Conservation (phyloP, 1,140 invertebrate species). For the Calliphora vicina region DNA sequence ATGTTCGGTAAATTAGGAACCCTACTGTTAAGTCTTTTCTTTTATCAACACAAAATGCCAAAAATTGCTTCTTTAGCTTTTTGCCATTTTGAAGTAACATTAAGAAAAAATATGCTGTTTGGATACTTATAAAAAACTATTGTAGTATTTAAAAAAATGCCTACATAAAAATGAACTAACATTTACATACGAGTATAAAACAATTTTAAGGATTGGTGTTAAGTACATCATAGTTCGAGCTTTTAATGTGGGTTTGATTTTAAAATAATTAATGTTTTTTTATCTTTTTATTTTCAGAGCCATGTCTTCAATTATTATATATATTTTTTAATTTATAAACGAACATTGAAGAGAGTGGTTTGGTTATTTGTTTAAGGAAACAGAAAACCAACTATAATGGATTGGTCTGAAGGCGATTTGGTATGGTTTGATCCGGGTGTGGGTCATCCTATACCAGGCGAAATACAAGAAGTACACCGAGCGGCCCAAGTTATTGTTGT, state of each 20-base stretch:
- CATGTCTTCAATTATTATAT: constrained; percentile 19
- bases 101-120: too few relatives aligned
- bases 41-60: too few relatives aligned
- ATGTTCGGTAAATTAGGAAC: too few relatives aligned
- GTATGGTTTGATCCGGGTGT: constrained; percentile 93
- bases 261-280: not conserved
- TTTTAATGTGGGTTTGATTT: not conserved
- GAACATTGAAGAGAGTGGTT: not conserved
- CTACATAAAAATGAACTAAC: too few relatives aligned
- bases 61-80: too few relatives aligned
- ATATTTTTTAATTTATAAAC: not conserved
- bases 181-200: not conserved
- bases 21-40: too few relatives aligned
- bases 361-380: not conserved
- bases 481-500: constrained; percentile 88
- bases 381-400: constrained; percentile 51
- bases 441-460: constrained; percentile 86
- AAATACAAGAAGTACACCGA: constrained; percentile 86
- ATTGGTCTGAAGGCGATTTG: constrained; percentile 79
- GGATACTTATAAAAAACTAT: not conserved
- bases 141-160: too few relatives aligned
- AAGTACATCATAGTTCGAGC: too few relatives aligned
- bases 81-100: too few relatives aligned
- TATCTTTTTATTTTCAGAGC: constrained; percentile 7
- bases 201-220: not conserved